Conservation (phyloP, 2,113 vertebrate genomes). For the Anarrhichthys ocellatus region DNA sequence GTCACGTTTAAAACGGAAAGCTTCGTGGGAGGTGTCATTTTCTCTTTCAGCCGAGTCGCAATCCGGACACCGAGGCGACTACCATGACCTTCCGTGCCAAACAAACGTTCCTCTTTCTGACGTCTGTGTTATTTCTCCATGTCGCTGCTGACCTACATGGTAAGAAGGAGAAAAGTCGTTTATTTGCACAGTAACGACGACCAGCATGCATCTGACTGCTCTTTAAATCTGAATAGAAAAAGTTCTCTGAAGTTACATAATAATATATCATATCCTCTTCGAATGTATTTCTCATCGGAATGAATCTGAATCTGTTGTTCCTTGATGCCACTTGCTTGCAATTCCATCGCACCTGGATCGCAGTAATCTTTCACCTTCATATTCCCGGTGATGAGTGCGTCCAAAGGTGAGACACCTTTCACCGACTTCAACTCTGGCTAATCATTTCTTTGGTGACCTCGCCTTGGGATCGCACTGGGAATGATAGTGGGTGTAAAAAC, state of each 20-base stretch:
- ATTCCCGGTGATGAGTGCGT: background rate
- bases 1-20: too few relatives aligned
- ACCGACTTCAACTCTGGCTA: too few relatives aligned
- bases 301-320: background rate
- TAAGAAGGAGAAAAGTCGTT: conserved; percentile 24
- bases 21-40: fast-evolving
- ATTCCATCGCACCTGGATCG: background rate
- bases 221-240: background rate
- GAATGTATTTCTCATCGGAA: background rate
- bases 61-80: background rate
- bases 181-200: too few relatives aligned
- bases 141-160: conserved; percentile 38
- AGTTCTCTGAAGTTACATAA: background rate
- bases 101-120: background rate
- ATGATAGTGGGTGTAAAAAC: background rate
- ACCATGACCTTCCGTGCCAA: conserved; percentile 29
- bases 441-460: background rate
- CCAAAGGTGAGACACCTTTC: background rate
- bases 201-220: background rate
- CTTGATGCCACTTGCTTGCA: background rate
- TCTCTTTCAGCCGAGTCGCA: background rate
- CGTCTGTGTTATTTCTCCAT: conserved; percentile 26
- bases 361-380: background rate
- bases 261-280: too few relatives aligned
- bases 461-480: background rate